Base-by-base conservation (phyloP, 1,140 invertebrate species). In the Charaxes varanes region DNA sequence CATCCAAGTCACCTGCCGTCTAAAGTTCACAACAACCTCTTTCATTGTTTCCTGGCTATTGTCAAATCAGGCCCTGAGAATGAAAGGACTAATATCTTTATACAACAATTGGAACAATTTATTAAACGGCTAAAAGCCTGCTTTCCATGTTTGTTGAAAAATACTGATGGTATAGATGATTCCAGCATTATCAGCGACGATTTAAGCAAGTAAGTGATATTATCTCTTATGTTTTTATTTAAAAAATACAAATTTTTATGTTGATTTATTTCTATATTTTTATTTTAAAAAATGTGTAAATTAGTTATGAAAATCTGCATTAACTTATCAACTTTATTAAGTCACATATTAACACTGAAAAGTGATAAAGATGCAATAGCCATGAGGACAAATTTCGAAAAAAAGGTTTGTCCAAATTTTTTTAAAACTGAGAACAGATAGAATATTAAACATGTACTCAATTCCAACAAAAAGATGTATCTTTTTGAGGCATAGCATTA, bases 1-100 rank as follows among this genome's bases (percentile, higher is more conserved):
- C 59, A 79, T 31, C 70, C 78, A 0, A 68, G 67, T 1, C 77
- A 81, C 11, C 62, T 67, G 42, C 73, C 71, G n/a, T 59, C 62
- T 2, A 66, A 60, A 21, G 53, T 63, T 0, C 74, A 82, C 54
- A 63, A 67, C 4, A 66, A 78, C 33, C 38, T 82, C 13, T 82
- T 79, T 42, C 69, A 74, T 32, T 82, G 78, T 41, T 52, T 82
- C 5, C 33, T 76, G 24, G 62, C 69, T 3, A 74, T 80, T 17
- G 48, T 78, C 7, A 68, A 72, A 23, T 52, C 58, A 24, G 62
- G 62, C 2, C 54, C 67, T 0, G 61, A 64, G 3, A 53, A 53
- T 26, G 54, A 71, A 11, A 47, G 53, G 15, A 56, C 63, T 0
- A 65, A 62, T 22, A 65, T 70, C 14, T 69, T 81, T 19, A 47